Base-by-base conservation (phyloP, 2,888 invertebrate species). In the Copidosoma aretas region DNA sequence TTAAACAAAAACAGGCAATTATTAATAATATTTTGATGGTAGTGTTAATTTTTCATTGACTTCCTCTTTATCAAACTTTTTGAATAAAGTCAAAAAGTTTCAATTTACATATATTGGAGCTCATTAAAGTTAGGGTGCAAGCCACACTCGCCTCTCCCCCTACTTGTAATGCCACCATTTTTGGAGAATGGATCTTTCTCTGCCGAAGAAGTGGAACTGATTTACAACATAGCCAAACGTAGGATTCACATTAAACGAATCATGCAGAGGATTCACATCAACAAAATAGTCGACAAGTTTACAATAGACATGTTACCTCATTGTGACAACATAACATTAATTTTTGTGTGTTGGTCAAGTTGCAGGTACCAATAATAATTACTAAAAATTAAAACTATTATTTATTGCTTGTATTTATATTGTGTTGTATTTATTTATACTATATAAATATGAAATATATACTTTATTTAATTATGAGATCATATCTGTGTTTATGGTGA, bases 111-210 rank as follows among this genome's bases (percentile, higher is more conserved):
- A n/a, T n/a, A n/a, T n/a, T n/a, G n/a, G n/a, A n/a, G n/a, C n/a
- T n/a, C n/a, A n/a, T n/a, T n/a, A n/a, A n/a, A n/a, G n/a, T n/a
- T n/a, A n/a, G n/a, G n/a, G n/a, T n/a, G n/a, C n/a, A n/a, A n/a
- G n/a, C n/a, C n/a, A n/a, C n/a, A n/a, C n/a, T n/a, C n/a, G n/a
- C n/a, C n/a, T n/a, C n/a, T n/a, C n/a, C n/a, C n/a, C n/a, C n/a
- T 72, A 22, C 12, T 73, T 22, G 74, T 73, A 0, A 72, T 74
- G 71, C 74, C 72, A n/a, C 74, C 73, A 12, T 71, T 73, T 57
- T 19, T 68, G 1, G 19, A 41, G 10, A 57, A 71, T 12, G 12
- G 21, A 46, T 17, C 63, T 1, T 74, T 71, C 41, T 59, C 66
- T 39, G 22, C 17, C 41, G 65, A 69, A 53, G 66, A 70, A 46